Percentiles rank a stretch among this genome's conserved stretches.
phyloP scores from a whole-genome alignment of 64 coral and sea anemone genomes.

The Montipora sp. region DNA sequence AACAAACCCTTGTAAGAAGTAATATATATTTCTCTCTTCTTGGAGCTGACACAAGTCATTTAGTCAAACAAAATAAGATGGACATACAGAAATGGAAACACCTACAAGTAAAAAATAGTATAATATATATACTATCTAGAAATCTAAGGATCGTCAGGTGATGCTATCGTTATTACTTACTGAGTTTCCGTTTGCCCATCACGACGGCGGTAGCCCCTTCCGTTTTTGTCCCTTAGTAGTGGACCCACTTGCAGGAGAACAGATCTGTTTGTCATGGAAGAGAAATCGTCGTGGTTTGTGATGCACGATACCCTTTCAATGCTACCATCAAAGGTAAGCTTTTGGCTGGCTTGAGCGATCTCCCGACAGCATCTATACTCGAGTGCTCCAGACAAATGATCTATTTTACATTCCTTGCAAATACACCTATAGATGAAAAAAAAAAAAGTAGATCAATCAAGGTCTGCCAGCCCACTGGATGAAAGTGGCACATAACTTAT shows the following conservation, averaged over 20 bases:
- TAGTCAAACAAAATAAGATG: background rate
- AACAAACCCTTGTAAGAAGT: background rate
- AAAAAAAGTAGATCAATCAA: no score
- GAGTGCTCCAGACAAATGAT: slow-evolving; percentile 37
- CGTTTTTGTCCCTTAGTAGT: slow-evolving; percentile 31
- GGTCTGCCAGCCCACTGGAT: no score
- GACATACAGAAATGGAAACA: background rate
- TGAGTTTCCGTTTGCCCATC: slow-evolving; percentile 36
- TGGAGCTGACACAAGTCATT: background rate
- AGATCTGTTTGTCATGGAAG: slow-evolving; percentile 22
- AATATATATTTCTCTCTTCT: background rate
- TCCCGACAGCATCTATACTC: slow-evolving; percentile 48
- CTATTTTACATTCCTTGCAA: slow-evolving; percentile 34
- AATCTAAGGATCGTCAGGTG: background rate
- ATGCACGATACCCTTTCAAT: slow-evolving; percentile 34
- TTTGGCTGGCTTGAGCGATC: slow-evolving; percentile 21
- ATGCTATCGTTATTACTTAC: slow-evolving; percentile 29
- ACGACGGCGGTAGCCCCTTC: slow-evolving; percentile 20
- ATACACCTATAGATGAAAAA: slow-evolving; percentile 40
- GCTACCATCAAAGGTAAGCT: slow-evolving; percentile 19
- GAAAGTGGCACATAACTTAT: no score
- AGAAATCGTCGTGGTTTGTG: slow-evolving; percentile 5
- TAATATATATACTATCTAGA: background rate
- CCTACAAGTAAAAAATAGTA: background rate
- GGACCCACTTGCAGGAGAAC: slow-evolving; percentile 46